Evolutionary conservation across 2,888 invertebrate species (phyloP).

Genomic region (Atherix ibis): DNA sequence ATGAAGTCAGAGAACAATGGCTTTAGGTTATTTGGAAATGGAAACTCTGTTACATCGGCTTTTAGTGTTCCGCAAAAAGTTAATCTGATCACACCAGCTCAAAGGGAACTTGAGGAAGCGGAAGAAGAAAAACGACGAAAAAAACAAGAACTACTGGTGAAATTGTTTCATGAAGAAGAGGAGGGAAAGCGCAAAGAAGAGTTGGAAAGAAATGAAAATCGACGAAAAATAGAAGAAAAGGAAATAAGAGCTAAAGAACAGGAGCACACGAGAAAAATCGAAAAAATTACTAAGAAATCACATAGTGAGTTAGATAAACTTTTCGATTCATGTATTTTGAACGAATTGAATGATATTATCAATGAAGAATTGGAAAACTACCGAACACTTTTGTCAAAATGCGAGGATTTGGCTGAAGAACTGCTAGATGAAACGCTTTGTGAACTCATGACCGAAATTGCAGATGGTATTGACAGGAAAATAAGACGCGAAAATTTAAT

Average conservation of each 20-base stretch:
- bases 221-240: slow-evolving; percentile 16
- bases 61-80: too few species aligned
- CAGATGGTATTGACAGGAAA: too few species aligned
- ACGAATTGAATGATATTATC: slow-evolving; percentile 12
- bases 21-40: too few species aligned
- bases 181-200: slow-evolving; percentile 14
- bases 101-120: too few species aligned
- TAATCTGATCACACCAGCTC: too few species aligned
- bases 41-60: too few species aligned
- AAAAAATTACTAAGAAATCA: slow-evolving; percentile 7
- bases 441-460: slow-evolving; percentile 22
- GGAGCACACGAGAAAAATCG: slow-evolving; percentile 11
- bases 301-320: too few species aligned
- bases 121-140: slow-evolving; percentile 13
- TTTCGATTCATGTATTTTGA: too few species aligned
- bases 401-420: not conserved
- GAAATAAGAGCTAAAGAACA: slow-evolving; percentile 9
- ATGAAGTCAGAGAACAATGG: too few species aligned
- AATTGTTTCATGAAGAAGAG: slow-evolving; percentile 12
- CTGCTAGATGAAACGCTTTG: slow-evolving; percentile 16
- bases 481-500: slow-evolving; percentile 34
- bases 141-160: too few species aligned
- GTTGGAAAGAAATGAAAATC: slow-evolving; percentile 15
- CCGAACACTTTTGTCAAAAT: not conserved
- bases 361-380: slow-evolving; percentile 1